Evolutionary conservation across 2,113 vertebrate species (phyloP).

Genomic region (Oncorhynchus keta): DNA sequence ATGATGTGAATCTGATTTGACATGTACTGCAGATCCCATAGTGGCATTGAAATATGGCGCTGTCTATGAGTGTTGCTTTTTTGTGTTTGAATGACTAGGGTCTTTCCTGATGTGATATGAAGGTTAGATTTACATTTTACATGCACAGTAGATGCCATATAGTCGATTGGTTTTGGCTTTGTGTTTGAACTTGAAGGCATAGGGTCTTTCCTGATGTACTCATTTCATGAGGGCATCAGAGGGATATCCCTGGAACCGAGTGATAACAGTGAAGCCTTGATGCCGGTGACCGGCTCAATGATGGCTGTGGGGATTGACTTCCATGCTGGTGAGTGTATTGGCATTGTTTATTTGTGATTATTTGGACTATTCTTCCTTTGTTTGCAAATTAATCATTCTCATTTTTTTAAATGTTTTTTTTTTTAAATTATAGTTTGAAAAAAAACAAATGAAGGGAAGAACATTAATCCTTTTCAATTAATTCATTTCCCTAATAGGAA

Average conservation of each 20-base stretch:
- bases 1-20: no score
- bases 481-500: slow-evolving; percentile 62
- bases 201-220: slow-evolving; percentile 86
- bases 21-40: no score
- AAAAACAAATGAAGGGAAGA: no score
- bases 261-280: slow-evolving; percentile 84
- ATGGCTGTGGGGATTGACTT: slow-evolving; percentile 87
- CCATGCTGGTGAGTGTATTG: slow-evolving; percentile 77
- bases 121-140: no score
- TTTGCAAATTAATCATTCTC: no score
- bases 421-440: no score
- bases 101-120: not conserved
- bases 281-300: slow-evolving; percentile 81
- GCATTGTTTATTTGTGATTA: not conserved
- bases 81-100: no score
- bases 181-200: slow-evolving; percentile 72
- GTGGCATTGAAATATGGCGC: no score
- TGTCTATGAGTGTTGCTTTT: no score
- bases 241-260: slow-evolving; percentile 83
- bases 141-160: not conserved
- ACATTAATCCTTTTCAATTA: no score
- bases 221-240: slow-evolving; percentile 83
- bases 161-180: not conserved
- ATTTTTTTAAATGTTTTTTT: no score
- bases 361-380: no score